phyloP scores from a whole-genome alignment of 2,888 invertebrate species.

The Pseudococcus viburni region DNA sequence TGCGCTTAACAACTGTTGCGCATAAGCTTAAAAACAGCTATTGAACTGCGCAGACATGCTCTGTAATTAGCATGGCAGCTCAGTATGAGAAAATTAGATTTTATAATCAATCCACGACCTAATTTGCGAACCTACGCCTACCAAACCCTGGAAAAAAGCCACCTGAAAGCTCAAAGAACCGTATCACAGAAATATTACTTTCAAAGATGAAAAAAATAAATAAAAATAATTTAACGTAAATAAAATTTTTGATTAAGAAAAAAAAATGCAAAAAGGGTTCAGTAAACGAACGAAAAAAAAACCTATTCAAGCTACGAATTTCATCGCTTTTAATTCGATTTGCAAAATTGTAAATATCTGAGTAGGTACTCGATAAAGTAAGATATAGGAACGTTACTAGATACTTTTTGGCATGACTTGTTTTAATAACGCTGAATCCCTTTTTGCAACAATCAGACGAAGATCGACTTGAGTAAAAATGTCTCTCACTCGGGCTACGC shows the following conservation, averaged over 20 bases:
- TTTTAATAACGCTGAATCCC: constrained; percentile 36
- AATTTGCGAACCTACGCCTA: too few relatives aligned
- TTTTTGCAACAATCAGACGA: constrained; percentile 36
- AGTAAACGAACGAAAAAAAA: neutral
- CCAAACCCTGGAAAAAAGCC: neutral
- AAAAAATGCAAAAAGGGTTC: constrained; percentile 39
- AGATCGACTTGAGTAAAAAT: constrained; percentile 27
- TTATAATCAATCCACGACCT: too few relatives aligned
- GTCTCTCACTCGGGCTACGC: neutral
- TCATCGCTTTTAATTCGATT: neutral
- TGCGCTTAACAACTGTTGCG: too few relatives aligned
- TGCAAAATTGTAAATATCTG: neutral
- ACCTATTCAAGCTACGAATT: neutral
- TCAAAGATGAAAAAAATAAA: constrained; percentile 26
- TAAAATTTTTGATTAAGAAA: constrained; percentile 11
- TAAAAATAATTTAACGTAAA: constrained; percentile 38
- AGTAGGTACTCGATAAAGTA: neutral
- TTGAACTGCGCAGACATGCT: too few relatives aligned
- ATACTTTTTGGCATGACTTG: constrained; percentile 48
- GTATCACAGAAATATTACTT: constrained; percentile 16
- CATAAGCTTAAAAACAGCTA: too few relatives aligned
- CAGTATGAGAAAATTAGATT: too few relatives aligned
- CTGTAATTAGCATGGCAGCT: too few relatives aligned
- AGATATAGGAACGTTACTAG: constrained; percentile 39
- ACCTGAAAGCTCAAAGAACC: neutral